Evolutionary conservation across 2,797 vertebrate genomes (phyloP).

Genomic region (Spizella passerina): DNA sequence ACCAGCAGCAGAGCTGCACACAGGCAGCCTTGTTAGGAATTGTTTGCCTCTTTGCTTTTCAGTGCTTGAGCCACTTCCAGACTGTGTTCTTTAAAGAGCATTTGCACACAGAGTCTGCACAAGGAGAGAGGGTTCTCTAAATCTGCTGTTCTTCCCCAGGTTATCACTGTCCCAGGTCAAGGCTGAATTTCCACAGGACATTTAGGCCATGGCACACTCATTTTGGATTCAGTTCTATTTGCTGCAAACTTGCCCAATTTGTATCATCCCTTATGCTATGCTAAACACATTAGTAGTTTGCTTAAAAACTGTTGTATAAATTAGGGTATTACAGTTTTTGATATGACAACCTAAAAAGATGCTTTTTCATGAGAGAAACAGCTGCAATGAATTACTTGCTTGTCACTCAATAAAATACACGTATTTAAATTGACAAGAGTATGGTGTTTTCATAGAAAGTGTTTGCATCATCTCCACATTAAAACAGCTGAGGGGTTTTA

Average conservation of each 20-base stretch:
- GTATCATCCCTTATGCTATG: neutral
- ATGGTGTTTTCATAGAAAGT: neutral
- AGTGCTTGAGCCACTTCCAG: constrained; percentile 49
- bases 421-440: neutral
- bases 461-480: neutral
- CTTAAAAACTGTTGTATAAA: neutral
- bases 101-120: neutral
- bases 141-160: neutral
- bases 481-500: neutral
- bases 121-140: neutral
- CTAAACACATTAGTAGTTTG: neutral
- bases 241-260: neutral
- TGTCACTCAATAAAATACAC: neutral
- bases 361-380: neutral
- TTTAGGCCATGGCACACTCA: neutral
- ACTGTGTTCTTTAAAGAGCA: constrained; percentile 30
- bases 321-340: neutral
- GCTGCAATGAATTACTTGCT: neutral
- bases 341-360: neutral
- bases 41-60: constrained; percentile 55
- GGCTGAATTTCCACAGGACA: neutral
- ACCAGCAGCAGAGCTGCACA: constrained; percentile 15
- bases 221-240: neutral
- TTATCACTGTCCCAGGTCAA: neutral
- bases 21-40: constrained; percentile 81